phyloP scores from a whole-genome alignment of 2,888 invertebrate species.

The Thereva unica region DNA sequence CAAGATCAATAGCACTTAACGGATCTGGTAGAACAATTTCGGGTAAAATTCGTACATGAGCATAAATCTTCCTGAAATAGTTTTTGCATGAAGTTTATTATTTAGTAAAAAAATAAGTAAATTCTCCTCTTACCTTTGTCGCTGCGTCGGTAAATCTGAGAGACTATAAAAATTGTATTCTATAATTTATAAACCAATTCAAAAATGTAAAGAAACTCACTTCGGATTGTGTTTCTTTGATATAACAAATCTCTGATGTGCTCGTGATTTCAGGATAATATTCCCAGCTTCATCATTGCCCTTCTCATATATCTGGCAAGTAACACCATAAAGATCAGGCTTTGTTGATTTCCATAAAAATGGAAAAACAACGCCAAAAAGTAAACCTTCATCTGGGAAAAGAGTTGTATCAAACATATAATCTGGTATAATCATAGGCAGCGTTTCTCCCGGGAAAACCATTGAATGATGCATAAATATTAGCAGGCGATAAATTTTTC shows the following conservation, averaged over 20 bases:
- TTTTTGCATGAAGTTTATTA: background rate
- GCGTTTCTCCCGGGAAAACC: constrained; percentile 78
- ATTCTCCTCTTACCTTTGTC: constrained; percentile 31
- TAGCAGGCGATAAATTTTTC: constrained; percentile 61
- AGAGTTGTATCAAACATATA: constrained; percentile 50
- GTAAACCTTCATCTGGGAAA: constrained; percentile 51
- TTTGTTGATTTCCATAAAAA: constrained; percentile 46
- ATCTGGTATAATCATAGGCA: constrained; percentile 69
- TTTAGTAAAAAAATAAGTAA: background rate
- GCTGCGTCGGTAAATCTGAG: constrained; percentile 33
- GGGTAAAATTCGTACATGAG: constrained; percentile 69
- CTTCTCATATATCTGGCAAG: constrained; percentile 57
- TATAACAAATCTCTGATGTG: constrained; percentile 71
- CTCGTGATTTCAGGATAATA: constrained; percentile 73
- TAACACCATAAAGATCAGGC: constrained; percentile 52
- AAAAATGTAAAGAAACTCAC: constrained; percentile 43
- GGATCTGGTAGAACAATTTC: constrained; percentile 67
- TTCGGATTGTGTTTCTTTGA: constrained; percentile 50
- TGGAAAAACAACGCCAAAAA: constrained; percentile 56
- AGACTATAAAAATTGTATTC: constrained; percentile 7
- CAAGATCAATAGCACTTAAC: constrained; percentile 58
- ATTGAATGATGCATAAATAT: constrained; percentile 65
- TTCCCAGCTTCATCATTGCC: constrained; percentile 51
- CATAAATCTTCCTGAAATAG: constrained; percentile 56
- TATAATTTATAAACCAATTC: background rate